Evolutionary conservation across 2,888 invertebrate genomes (phyloP), one percentile per base, ranked within the genome.

Genomic region (Tachystola acroxantha): DNA sequence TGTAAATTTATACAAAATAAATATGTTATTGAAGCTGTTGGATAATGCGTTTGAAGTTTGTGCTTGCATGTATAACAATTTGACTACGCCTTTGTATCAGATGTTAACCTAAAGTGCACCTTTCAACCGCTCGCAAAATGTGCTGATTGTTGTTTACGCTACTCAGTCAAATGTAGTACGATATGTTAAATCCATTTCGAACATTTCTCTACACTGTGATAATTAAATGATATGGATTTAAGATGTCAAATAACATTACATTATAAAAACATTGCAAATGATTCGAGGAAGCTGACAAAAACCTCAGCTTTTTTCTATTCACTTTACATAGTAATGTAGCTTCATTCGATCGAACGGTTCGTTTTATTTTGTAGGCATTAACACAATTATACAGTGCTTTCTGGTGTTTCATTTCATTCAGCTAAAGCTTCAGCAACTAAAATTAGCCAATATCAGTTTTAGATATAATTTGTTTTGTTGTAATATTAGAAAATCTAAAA

Each of bases 71-170:
- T n/a, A 7, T 16, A 16, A 16, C 16, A 16, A 4, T 16, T 16
- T 16, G 16, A 16, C 3, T 16, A 10, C 12, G 14, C 27, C 24
- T 34, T 14, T 34, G 24, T 34, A 29, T 10, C 9, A 9, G 25
- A 12, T 19, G 13, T 13, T 10, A 30, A 22, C 38, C 16, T 22
- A 26, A n/a, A 37, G 37, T 37, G 37, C 37, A 37, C 33, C 37
- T 13, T 7, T 28, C 33, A 22, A 22, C 28, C 28, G 51, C 67
- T 64, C 64, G 53, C 52, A 39, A 57, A 48, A 50, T 48, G 63
- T 65, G 59, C 64, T 67, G 63, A 54, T 44, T 37, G 22, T 43
- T n/a, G n/a, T 35, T 25, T 32, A 30, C 16, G 28, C 13, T 29
- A 22, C 22, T 27, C 19, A 16, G 10, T 32, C 4, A 7, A 7